Conservation (phyloP, 1,140 invertebrate genomes). For the Protaetia brevitarsis region DNA sequence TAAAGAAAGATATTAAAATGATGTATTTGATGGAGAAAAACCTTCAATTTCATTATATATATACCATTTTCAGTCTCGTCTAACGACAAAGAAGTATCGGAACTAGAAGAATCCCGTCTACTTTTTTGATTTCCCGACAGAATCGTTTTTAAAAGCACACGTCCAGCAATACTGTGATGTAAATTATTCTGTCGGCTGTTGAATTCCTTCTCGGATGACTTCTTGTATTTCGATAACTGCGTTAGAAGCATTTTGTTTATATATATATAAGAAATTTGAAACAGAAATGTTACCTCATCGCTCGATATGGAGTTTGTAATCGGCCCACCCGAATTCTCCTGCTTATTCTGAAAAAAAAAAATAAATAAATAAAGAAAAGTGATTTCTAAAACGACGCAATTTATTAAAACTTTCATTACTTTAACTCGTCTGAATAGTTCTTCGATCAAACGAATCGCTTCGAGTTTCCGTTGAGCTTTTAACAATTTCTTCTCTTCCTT, state of each 20-base stretch:
- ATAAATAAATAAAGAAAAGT: constrained; percentile 27
- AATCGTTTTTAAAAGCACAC: constrained; percentile 44
- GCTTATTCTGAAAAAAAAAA: constrained; percentile 47
- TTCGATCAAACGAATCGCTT: constrained; percentile 83
- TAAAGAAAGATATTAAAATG: too few relatives aligned
- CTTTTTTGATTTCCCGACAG: constrained; percentile 24
- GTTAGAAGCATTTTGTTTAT: not conserved
- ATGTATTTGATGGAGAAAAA: too few relatives aligned
- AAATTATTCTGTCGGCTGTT: constrained; percentile 56
- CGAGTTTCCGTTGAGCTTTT: constrained; percentile 83
- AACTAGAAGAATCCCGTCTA: constrained; percentile 27
- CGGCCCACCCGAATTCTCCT: constrained; percentile 37
- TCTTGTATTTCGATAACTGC: constrained; percentile 55
- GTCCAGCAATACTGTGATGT: constrained; percentile 55
- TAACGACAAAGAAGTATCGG: constrained; percentile 34
- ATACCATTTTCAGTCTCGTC: constrained; percentile 22
- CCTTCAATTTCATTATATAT: too few relatives aligned
- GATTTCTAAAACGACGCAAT: constrained; percentile 47
- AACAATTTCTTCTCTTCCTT: constrained; percentile 83
- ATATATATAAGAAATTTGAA: constrained; percentile 29
- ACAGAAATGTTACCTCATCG: constrained; percentile 37
- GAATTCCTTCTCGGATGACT: constrained; percentile 54
- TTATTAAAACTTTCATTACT: constrained; percentile 48
- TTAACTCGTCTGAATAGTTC: constrained; percentile 87
- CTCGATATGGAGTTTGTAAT: constrained; percentile 40